Percentiles rank a stretch among this genome's conserved stretches.
Evolutionary conservation across 1,140 invertebrate genomes (phyloP).

Genomic region (Anoplophora glabripennis): DNA sequence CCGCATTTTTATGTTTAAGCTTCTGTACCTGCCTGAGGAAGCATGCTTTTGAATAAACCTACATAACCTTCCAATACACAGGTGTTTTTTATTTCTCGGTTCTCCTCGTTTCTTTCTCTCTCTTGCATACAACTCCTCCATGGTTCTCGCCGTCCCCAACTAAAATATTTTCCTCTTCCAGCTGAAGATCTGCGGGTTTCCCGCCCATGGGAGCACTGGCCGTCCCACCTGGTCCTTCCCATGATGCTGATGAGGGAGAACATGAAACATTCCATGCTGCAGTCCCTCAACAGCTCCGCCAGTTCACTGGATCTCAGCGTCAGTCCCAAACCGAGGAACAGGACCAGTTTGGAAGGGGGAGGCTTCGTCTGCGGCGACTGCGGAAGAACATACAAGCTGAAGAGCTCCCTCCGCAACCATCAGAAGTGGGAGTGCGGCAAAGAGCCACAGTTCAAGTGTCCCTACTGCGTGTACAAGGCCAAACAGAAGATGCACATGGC

Average conservation of each 20-base stretch:
- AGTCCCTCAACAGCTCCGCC: slow-evolving; percentile 28
- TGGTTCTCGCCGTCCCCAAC: background rate
- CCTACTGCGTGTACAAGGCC: slow-evolving; percentile 55
- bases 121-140: background rate
- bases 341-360: background rate
- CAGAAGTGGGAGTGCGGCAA: slow-evolving; percentile 83
- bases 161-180: slow-evolving; percentile 34
- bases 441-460: slow-evolving; percentile 57
- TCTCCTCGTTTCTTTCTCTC: no score
- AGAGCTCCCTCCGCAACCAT: slow-evolving; percentile 79
- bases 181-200: slow-evolving; percentile 44
- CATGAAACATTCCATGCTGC: slow-evolving; percentile 47
- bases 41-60: background rate
- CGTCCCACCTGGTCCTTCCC: slow-evolving; percentile 45
- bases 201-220: slow-evolving; percentile 43
- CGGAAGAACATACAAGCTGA: slow-evolving; percentile 78
- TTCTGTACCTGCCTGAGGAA: no score
- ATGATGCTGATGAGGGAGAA: slow-evolving; percentile 50
- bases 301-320: slow-evolving; percentile 27
- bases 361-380: slow-evolving; percentile 75
- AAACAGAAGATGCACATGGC: slow-evolving; percentile 62
- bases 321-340: slow-evolving; percentile 19
- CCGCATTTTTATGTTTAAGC: no score
- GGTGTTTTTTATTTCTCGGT: slow-evolving; percentile 16
- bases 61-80: background rate